These are phyloP conservation scores for Oncorhynchus kisutch DNA, from an alignment of 2,113 vertebrate species.

Conservation along the genomic window DNA sequence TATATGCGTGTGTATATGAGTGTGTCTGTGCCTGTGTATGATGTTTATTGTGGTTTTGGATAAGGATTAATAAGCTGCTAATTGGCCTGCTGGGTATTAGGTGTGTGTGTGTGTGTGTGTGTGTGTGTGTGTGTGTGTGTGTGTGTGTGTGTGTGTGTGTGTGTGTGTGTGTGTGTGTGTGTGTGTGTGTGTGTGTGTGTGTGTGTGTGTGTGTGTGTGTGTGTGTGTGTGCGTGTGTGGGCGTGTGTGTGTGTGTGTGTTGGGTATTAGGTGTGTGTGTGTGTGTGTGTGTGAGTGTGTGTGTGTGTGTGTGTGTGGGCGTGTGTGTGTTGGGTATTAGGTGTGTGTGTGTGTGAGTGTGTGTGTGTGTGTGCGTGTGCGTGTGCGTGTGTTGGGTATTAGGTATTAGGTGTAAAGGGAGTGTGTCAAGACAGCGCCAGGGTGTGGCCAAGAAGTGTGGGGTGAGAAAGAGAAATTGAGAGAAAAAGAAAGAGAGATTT, in stretches of 20 bases:
- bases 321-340: not conserved
- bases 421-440: constrained; percentile 42
- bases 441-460: constrained; percentile 30
- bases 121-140: too few species aligned
- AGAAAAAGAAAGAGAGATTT: constrained; percentile 13
- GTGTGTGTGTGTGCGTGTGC: too few species aligned
- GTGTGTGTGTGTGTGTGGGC: too few species aligned
- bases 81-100: constrained; percentile 70
- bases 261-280: constrained; percentile 54
- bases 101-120: constrained; percentile 20
- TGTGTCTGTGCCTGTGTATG: too few species aligned
- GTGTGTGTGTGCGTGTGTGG: constrained; percentile 14
- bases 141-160: constrained; percentile 12
- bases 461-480: constrained; percentile 30
- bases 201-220: too few species aligned
- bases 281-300: too few species aligned
- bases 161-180: too few species aligned
- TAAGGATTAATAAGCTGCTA: constrained; percentile 70
- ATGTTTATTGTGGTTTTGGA: constrained; percentile 59
- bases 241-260: too few species aligned
- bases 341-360: too few species aligned
- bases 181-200: too few species aligned
- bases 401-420: constrained; percentile 26
- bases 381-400: too few species aligned
- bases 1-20: too few species aligned